Evolutionary conservation across 2,113 vertebrate genomes (phyloP).

Genomic region (Mus spicilegus): DNA sequence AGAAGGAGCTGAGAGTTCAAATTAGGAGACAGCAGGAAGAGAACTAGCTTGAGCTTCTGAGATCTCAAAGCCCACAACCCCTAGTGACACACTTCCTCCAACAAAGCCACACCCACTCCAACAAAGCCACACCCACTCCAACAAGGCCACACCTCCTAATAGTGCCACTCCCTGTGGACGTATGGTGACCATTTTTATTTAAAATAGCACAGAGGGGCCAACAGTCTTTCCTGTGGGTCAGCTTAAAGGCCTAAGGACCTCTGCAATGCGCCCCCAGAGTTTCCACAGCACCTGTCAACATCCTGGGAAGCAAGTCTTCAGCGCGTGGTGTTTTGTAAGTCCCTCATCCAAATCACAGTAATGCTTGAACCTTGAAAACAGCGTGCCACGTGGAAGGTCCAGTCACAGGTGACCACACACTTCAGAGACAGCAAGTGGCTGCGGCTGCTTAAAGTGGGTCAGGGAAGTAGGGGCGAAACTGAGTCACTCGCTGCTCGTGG

Average conservation of each 20-base stretch:
- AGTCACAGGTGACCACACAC: neutral
- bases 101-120: neutral
- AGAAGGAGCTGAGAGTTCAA: neutral
- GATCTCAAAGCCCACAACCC: neutral
- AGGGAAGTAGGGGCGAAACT: too few relatives aligned
- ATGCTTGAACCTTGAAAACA: too few relatives aligned
- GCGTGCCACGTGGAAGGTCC: neutral
- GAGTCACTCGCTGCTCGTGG: neutral
- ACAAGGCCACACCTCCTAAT: neutral
- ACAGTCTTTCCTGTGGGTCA: neutral
- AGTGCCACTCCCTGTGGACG: neutral
- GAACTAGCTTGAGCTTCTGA: neutral
- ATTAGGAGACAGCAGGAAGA: neutral
- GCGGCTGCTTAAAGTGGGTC: neutral
- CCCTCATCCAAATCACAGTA: neutral
- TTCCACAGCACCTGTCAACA: neutral
- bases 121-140: neutral
- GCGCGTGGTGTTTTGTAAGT: neutral
- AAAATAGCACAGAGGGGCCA: neutral
- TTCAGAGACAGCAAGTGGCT: neutral
- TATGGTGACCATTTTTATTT: neutral
- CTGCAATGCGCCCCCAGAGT: neutral
- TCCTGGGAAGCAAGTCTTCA: neutral
- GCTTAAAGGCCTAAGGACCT: neutral
- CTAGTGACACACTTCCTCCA: neutral